Evolutionary conservation across 1,140 invertebrate genomes (phyloP).

Genomic region (Episyrphus balteatus): DNA sequence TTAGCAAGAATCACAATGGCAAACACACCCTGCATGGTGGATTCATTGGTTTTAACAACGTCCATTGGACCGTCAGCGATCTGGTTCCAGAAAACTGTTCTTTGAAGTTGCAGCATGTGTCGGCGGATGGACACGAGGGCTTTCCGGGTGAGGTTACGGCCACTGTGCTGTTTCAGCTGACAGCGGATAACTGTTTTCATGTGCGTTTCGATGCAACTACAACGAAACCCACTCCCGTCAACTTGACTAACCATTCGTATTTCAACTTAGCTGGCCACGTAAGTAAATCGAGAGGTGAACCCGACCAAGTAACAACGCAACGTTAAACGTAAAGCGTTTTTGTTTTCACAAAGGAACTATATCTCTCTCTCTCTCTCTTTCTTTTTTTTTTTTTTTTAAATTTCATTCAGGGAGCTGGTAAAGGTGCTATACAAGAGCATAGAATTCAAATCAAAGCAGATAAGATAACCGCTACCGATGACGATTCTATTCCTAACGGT

Average conservation of each 20-base stretch:
- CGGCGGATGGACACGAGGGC: slow-evolving; percentile 73
- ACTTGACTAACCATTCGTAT: slow-evolving; percentile 87
- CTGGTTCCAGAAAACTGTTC: slow-evolving; percentile 37
- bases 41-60: slow-evolving; percentile 73
- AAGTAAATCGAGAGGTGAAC: slow-evolving; percentile 6
- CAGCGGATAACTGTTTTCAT: slow-evolving; percentile 55
- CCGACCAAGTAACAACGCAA: not conserved
- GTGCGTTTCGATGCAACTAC: slow-evolving; percentile 63
- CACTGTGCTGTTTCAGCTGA: slow-evolving; percentile 59
- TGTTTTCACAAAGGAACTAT: not conserved
- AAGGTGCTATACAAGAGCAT: slow-evolving; percentile 58
- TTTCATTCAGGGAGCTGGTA: slow-evolving; percentile 29
- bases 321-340: slow-evolving; percentile 1
- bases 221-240: slow-evolving; percentile 71
- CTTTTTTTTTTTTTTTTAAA: not conserved
- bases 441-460: slow-evolving; percentile 61
- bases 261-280: slow-evolving; percentile 86
- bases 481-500: slow-evolving; percentile 68
- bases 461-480: slow-evolving; percentile 61
- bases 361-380: not conserved
- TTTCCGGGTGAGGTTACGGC: slow-evolving; percentile 68
- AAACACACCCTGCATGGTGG: slow-evolving; percentile 80
- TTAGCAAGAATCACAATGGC: slow-evolving; percentile 59
- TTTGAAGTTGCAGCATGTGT: slow-evolving; percentile 56
- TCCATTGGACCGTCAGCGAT: slow-evolving; percentile 46